A percentile compares a stretch with the other conserved stretches of the same genome.
These are phyloP conservation scores for Ranitomeya variabilis DNA, from an alignment of 2,113 vertebrate species.

Conservation along the genomic window DNA sequence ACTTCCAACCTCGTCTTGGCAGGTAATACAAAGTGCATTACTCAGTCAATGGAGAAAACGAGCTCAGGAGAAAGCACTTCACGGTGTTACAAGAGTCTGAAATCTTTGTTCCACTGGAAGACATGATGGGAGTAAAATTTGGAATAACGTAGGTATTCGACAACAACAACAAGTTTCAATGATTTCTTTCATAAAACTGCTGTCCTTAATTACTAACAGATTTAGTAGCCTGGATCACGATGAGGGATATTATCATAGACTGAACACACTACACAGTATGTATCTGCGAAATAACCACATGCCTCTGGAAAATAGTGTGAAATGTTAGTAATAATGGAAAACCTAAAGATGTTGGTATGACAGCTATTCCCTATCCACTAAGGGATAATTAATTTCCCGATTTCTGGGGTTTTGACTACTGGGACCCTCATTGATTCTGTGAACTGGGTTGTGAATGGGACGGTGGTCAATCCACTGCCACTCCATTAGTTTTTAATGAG, in stretches of 20 bases:
- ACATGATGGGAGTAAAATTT: background rate
- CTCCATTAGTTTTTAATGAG: too few species aligned
- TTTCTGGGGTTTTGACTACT: too few species aligned
- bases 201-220: background rate
- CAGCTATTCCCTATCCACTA: too few species aligned
- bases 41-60: background rate
- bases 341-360: too few species aligned
- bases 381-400: too few species aligned
- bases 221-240: background rate
- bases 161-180: background rate
- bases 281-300: background rate
- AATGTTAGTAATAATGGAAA: background rate
- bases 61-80: background rate
- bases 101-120: background rate
- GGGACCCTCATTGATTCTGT: too few species aligned
- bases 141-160: background rate
- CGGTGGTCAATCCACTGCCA: too few species aligned
- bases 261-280: background rate
- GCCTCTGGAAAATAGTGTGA: background rate
- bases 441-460: too few species aligned
- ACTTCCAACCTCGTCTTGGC: constrained; percentile 3
- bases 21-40: constrained; percentile 26
- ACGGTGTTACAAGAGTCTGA: background rate
- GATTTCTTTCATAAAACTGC: background rate
- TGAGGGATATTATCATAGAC: background rate